These are phyloP conservation scores for Petrocephalus zakoni DNA, from an alignment of 2,113 vertebrate genomes.

Conservation along the genomic window DNA sequence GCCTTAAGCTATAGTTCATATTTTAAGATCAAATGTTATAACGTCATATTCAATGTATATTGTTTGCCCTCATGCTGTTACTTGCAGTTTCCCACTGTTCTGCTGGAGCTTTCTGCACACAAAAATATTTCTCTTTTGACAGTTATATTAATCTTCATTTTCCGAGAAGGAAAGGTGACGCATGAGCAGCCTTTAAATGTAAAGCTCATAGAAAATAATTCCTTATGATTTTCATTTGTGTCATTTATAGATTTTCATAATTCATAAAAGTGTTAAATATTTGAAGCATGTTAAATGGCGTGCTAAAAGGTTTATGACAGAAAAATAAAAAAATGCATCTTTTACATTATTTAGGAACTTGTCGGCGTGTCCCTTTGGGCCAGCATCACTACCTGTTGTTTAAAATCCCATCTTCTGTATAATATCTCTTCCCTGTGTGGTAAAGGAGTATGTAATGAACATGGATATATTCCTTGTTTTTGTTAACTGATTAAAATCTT, in stretches of 20 bases:
- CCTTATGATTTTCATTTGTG: constrained; percentile 37
- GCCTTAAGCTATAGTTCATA: neutral
- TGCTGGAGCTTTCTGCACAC: neutral
- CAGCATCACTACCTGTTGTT: neutral
- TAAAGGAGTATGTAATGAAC: constrained; percentile 30
- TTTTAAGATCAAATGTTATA: neutral
- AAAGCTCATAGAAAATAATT: constrained; percentile 69
- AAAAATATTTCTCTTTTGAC: constrained; percentile 41
- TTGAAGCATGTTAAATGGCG: constrained; percentile 27
- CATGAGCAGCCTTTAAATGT: constrained; percentile 63
- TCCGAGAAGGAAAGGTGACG: constrained; percentile 26
- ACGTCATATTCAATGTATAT: neutral
- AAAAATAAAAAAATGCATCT: constrained; percentile 29
- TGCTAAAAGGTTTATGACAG: constrained; percentile 12
- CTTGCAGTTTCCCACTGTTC: constrained; percentile 46
- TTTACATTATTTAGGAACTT: constrained; percentile 8
- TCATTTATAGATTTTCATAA: constrained; percentile 54
- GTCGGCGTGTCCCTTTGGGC: neutral
- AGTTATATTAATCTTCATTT: constrained; percentile 46
- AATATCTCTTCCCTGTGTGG: constrained; percentile 1
- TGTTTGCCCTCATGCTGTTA: constrained; percentile 19
- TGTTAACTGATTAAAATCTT: constrained; percentile 36
- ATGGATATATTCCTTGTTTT: constrained; percentile 56
- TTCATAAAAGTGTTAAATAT: constrained; percentile 50
- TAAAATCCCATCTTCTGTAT: constrained; percentile 7